Evolutionary conservation across 1,140 invertebrate species (phyloP).

Genomic region (Drosophila kanapiae): DNA sequence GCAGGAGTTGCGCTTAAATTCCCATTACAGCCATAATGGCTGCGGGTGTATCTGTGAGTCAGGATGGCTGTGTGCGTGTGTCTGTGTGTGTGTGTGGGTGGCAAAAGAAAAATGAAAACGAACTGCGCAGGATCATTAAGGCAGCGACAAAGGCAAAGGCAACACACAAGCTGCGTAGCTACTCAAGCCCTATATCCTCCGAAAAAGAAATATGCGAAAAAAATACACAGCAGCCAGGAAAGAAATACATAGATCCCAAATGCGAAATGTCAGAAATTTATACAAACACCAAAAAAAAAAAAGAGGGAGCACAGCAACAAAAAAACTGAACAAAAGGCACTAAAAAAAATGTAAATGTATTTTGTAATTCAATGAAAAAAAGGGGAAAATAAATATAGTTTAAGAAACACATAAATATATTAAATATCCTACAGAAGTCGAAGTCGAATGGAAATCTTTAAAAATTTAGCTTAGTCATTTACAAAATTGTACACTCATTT

Average conservation of each 20-base stretch:
- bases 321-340: slow-evolving; percentile 8
- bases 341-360: neutral
- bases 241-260: slow-evolving; percentile 39
- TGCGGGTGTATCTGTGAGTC: slow-evolving; percentile 62
- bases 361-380: no score
- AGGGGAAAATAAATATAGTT: no score
- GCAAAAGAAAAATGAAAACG: slow-evolving; percentile 79
- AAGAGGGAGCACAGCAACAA: slow-evolving; percentile 33
- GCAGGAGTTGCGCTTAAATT: slow-evolving; percentile 79
- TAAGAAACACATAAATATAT: no score
- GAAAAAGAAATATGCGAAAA: slow-evolving; percentile 4
- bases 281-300: slow-evolving; percentile 41
- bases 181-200: slow-evolving; percentile 22
- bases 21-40: slow-evolving; percentile 81
- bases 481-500: no score
- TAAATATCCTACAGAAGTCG: no score
- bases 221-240: slow-evolving; percentile 15
- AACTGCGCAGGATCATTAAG: slow-evolving; percentile 81
- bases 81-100: slow-evolving; percentile 18
- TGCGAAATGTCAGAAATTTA: slow-evolving; percentile 75
- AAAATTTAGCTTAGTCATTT: no score
- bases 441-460: no score
- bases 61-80: slow-evolving; percentile 23
- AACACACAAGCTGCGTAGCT: slow-evolving; percentile 39
- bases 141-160: slow-evolving; percentile 32